Percentiles rank a stretch among this genome's conserved stretches.
These are phyloP conservation scores for Mythimna albipuncta DNA, from an alignment of 2,888 invertebrate genomes.

Conservation along the genomic window DNA sequence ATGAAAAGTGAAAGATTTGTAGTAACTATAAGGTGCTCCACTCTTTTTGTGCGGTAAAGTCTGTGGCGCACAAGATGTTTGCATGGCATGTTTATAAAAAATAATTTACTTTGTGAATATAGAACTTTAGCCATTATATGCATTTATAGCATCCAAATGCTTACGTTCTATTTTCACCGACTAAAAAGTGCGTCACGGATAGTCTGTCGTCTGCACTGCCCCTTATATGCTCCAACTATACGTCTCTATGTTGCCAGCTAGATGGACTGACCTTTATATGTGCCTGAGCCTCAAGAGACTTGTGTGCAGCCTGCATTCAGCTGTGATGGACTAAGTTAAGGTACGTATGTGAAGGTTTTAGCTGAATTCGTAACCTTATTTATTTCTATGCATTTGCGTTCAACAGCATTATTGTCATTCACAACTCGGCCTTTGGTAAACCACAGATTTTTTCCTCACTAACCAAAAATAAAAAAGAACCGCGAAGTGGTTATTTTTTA, in stretches of 20 bases:
- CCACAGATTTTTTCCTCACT: neutral
- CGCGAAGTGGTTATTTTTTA: neutral
- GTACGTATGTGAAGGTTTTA: neutral
- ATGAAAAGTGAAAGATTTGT: slow-evolving; percentile 26
- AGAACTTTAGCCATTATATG: no score
- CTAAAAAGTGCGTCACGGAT: no score
- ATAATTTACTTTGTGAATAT: no score
- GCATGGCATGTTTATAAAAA: no score
- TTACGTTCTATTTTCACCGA: no score
- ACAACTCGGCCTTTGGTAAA: neutral
- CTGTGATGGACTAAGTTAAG: no score
- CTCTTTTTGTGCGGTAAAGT: no score
- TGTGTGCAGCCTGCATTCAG: neutral
- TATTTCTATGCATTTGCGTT: neutral
- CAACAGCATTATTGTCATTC: neutral
- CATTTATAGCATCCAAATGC: no score
- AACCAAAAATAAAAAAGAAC: neutral
- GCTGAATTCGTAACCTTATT: neutral
- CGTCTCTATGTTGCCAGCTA: neutral
- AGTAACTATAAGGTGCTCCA: no score
- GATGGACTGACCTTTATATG: neutral
- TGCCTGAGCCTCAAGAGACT: neutral
- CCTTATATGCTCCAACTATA: neutral
- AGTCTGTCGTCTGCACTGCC: no score
- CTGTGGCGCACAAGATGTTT: no score